Conservation (phyloP, 2,797 vertebrate species). For the Diplodus puntazzo region DNA sequence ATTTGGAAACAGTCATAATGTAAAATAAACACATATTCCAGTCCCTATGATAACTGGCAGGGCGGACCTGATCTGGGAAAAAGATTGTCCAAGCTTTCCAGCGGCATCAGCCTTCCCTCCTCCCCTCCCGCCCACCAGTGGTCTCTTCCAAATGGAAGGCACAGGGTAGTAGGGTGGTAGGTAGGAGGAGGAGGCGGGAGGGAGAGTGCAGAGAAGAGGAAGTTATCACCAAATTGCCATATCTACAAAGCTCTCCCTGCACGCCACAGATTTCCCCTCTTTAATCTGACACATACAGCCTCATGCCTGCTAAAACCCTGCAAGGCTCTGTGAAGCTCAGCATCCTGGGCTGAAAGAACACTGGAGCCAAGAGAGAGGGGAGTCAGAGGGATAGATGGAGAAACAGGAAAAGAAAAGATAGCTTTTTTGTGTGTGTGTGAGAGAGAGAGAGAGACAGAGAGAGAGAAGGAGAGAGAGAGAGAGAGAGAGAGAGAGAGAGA, state of each 20-base stretch:
- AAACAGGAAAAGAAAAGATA: constrained; percentile 62
- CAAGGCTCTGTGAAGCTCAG: constrained; percentile 85
- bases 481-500: constrained; percentile 26
- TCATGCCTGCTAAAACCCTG: constrained; percentile 79
- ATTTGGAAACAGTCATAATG: constrained; percentile 28
- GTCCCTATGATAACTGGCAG: constrained; percentile 36
- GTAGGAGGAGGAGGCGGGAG: constrained; percentile 21
- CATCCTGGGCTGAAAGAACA: constrained; percentile 83
- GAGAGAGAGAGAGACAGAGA: constrained; percentile 28
- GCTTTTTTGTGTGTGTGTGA: constrained; percentile 3
- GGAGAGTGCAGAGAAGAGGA: constrained; percentile 70
- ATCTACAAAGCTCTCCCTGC: constrained; percentile 83
- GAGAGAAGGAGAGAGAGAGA: constrained; percentile 19
- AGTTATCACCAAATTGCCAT: constrained; percentile 82
- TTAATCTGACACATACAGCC: constrained; percentile 85
- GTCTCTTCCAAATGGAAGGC: constrained; percentile 67
- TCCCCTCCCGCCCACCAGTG: constrained; percentile 30
- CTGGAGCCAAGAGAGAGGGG: constrained; percentile 66
- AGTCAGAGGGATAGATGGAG: constrained; percentile 58
- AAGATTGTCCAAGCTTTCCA: constrained; percentile 63
- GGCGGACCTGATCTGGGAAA: constrained; percentile 47
- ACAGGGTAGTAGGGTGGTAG: constrained; percentile 28
- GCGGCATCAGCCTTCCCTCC: constrained; percentile 13
- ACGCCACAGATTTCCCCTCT: constrained; percentile 80
- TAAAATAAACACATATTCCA: constrained; percentile 58